A percentile compares a stretch with the other conserved stretches of the same genome.
phyloP scores from a whole-genome alignment of 2,888 invertebrate species.

The Colletes collaris region DNA sequence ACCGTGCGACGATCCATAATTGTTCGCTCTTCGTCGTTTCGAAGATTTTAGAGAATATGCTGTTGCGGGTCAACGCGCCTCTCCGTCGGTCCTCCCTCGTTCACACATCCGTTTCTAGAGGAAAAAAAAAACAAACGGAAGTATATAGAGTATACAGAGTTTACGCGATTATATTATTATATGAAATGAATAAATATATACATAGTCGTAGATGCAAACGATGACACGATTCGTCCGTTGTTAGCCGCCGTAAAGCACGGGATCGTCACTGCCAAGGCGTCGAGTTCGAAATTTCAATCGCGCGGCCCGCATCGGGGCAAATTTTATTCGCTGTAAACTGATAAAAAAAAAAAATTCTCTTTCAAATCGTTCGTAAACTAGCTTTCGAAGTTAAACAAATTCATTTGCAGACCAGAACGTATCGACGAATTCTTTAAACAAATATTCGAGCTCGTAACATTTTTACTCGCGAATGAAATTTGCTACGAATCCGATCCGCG shows the following conservation, averaged over 20 bases:
- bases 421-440: no score
- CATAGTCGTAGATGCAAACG: slow-evolving; percentile 42
- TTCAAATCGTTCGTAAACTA: no score
- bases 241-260: slow-evolving; percentile 57
- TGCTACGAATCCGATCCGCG: no score
- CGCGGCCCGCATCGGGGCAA: not conserved
- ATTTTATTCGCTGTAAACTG: no score
- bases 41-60: slow-evolving; percentile 41
- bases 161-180: slow-evolving; percentile 45
- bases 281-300: slow-evolving; percentile 56
- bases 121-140: slow-evolving; percentile 13
- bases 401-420: no score
- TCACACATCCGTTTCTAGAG: slow-evolving; percentile 47
- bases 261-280: slow-evolving; percentile 70
- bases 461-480: no score
- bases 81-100: slow-evolving; percentile 48
- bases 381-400: no score
- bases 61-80: slow-evolving; percentile 65
- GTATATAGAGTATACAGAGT: slow-evolving; percentile 38
- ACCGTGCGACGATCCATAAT: slow-evolving; percentile 24
- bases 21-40: slow-evolving; percentile 29
- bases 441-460: no score
- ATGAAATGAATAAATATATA: slow-evolving; percentile 31
- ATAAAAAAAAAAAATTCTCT: no score
- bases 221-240: slow-evolving; percentile 47